These are phyloP conservation scores for Elanoides forficatus DNA, from an alignment of 2,113 vertebrate species.

Conservation along the genomic window DNA sequence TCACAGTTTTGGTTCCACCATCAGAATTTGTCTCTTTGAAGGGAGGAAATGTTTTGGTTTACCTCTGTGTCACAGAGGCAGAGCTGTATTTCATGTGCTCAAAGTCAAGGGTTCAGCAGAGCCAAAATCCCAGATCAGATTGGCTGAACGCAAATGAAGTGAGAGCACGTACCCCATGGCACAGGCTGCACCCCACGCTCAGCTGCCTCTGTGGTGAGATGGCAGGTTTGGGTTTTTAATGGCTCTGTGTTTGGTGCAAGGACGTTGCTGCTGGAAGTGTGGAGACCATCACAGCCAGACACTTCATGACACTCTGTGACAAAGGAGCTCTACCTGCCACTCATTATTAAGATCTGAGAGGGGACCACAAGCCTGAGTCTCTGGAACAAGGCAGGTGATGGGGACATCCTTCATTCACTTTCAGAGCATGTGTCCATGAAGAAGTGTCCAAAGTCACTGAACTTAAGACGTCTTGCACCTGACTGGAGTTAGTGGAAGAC, in stretches of 20 bases:
- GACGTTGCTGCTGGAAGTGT: not conserved
- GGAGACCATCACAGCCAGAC: not conserved
- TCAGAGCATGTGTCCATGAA: not conserved
- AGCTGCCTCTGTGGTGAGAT: not conserved
- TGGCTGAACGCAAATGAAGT: not conserved
- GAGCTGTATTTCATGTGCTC: not conserved
- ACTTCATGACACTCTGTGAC: not conserved
- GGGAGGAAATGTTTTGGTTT: not conserved
- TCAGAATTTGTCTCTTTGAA: not conserved
- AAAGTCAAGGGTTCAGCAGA: not conserved
- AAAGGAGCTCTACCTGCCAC: not conserved
- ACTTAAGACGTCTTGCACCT: not conserved
- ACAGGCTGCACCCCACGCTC: not conserved
- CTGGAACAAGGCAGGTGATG: not conserved
- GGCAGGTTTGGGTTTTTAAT: not conserved
- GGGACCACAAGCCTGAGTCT: not conserved
- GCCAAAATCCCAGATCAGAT: not conserved
- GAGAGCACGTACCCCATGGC: not conserved
- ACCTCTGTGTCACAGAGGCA: not conserved
- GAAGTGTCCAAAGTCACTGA: not conserved
- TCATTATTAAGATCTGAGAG: not conserved
- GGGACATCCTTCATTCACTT: not conserved
- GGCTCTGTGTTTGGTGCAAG: not conserved
- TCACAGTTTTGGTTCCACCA: not conserved
- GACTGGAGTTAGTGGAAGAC: not conserved